Conservation (phyloP, 2,888 invertebrate genomes). For the Steinernema scapterisci region DNA sequence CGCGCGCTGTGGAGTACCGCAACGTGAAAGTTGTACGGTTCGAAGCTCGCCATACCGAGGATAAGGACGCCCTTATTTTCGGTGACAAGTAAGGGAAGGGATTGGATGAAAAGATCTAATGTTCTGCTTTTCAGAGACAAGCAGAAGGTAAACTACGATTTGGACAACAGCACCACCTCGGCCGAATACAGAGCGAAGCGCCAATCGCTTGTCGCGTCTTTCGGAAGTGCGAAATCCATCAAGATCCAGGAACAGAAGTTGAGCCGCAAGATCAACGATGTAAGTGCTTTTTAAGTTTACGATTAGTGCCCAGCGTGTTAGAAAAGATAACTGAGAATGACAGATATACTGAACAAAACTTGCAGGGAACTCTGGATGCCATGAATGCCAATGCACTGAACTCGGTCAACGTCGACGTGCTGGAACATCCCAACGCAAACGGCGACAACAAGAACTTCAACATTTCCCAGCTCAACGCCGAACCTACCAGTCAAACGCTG, state of each 20-base stretch:
- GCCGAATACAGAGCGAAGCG: not conserved
- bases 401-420: not conserved
- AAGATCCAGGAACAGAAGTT: conserved; percentile 4
- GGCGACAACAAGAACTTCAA: not conserved
- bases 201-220: not conserved
- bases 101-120: not conserved
- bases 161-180: not conserved
- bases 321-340: no score
- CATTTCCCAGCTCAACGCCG: conserved; percentile 2
- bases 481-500: not conserved
- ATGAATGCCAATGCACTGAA: not conserved
- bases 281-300: no score
- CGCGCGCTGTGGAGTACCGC: conserved; percentile 17
- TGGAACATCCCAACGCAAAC: not conserved
- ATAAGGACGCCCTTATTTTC: not conserved
- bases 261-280: conserved; percentile 22
- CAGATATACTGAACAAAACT: no score
- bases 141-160: conserved; percentile 14
- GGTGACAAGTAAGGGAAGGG: not conserved
- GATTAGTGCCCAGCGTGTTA: no score
- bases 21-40: conserved; percentile 13
- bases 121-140: not conserved
- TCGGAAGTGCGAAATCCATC: conserved; percentile 3
- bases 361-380: conserved; percentile 7
- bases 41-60: conserved; percentile 12